Percentiles rank a stretch among this genome's conserved stretches.
Evolutionary conservation across 2,888 invertebrate genomes (phyloP).

Genomic region (Phlogophora meticulosa): DNA sequence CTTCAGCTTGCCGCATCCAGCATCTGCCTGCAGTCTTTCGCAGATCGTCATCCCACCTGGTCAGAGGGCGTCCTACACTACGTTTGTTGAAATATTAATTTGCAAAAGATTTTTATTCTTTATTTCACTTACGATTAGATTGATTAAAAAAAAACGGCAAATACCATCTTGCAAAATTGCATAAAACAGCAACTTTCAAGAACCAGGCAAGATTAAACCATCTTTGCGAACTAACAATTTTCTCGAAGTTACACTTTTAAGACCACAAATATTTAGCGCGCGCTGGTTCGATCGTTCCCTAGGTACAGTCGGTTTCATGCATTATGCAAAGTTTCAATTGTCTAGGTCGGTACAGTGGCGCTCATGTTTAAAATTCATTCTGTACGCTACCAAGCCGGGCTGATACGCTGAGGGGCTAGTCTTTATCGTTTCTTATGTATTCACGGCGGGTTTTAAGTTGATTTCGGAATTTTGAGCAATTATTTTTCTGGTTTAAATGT

Average conservation of each 20-base stretch:
- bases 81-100: too few species aligned
- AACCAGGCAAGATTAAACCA: conserved; percentile 50
- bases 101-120: neutral
- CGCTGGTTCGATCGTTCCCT: conserved; percentile 69
- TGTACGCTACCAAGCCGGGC: conserved; percentile 64
- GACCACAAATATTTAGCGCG: conserved; percentile 75
- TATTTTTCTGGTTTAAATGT: neutral
- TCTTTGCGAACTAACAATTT: conserved; percentile 60
- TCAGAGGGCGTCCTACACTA: too few species aligned
- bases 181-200: conserved; percentile 33
- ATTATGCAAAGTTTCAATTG: conserved; percentile 86
- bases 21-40: too few species aligned
- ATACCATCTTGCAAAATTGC: conserved; percentile 36
- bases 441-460: conserved; percentile 36
- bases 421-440: conserved; percentile 73
- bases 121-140: conserved; percentile 25
- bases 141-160: conserved; percentile 8
- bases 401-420: conserved; percentile 67
- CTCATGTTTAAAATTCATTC: conserved; percentile 81
- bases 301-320: conserved; percentile 75
- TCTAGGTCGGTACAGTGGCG: conserved; percentile 71
- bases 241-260: conserved; percentile 64
- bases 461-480: conserved; percentile 14
- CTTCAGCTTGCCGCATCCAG: too few species aligned
- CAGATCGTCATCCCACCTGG: too few species aligned